Evolutionary conservation across 2,113 vertebrate species (phyloP).

Genomic region (Urocynchramus pylzowi): DNA sequence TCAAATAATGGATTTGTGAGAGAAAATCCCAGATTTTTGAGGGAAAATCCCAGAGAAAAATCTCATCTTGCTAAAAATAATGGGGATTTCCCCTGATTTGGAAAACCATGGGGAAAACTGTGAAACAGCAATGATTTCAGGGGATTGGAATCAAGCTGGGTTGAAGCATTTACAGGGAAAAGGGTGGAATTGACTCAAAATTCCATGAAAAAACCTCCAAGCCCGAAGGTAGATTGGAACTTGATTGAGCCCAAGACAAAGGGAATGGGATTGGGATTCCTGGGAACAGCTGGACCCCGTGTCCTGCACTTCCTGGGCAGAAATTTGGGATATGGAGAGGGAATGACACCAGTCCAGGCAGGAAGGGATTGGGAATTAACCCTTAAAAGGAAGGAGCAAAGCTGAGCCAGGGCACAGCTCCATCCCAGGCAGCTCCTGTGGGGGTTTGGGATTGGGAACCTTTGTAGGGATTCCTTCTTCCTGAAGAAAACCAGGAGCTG

Average conservation of each 20-base stretch:
- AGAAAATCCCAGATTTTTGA: neutral
- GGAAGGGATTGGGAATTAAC: neutral
- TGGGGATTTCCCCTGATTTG: accelerated
- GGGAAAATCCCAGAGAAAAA: neutral
- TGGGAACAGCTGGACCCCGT: neutral
- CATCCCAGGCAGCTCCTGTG: neutral
- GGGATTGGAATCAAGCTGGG: neutral
- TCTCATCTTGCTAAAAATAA: accelerated
- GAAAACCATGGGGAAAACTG: accelerated
- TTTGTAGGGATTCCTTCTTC: neutral
- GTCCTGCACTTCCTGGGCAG: neutral
- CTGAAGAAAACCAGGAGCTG: neutral
- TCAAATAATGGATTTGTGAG: accelerated
- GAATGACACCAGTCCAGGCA: neutral
- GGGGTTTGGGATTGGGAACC: neutral
- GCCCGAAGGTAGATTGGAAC: accelerated
- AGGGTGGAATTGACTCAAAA: neutral
- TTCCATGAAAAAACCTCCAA: neutral
- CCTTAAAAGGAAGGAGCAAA: neutral
- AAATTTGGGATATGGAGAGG: neutral
- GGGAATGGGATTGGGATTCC: neutral
- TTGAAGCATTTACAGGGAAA: neutral
- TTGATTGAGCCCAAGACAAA: accelerated
- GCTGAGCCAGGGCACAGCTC: neutral
- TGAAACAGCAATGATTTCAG: accelerated